These are phyloP conservation scores for Platycheirus rosarum DNA, from an alignment of 2,888 invertebrate genomes.

Conservation along the genomic window DNA sequence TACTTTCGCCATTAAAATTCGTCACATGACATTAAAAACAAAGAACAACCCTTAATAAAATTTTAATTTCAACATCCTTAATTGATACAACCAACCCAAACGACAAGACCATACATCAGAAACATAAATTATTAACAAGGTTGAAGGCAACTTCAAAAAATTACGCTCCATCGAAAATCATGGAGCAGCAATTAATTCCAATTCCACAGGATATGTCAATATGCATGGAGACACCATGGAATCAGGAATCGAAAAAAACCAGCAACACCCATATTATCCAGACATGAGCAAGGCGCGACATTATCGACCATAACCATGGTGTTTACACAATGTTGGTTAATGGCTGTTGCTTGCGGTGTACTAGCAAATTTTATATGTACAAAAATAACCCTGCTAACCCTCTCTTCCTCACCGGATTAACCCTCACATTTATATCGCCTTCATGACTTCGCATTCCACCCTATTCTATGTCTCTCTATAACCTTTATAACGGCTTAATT, in stretches of 20 bases:
- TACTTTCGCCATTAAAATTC: too few relatives aligned
- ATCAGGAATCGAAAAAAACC: neutral
- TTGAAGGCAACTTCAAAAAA: constrained; percentile 19
- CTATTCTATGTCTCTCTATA: constrained; percentile 31
- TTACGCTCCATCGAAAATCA: constrained; percentile 44
- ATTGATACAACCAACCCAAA: constrained; percentile 25
- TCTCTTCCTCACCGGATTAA: constrained; percentile 21
- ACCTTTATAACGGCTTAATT: constrained; percentile 38
- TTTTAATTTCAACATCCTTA: constrained; percentile 36
- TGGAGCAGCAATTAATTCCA: constrained; percentile 57
- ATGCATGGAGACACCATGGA: constrained; percentile 26
- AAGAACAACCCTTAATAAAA: constrained; percentile 22
- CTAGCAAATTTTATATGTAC: constrained; percentile 4
- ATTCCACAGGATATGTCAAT: constrained; percentile 54
- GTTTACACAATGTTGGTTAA: constrained; percentile 44
- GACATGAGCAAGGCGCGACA: constrained; percentile 21
- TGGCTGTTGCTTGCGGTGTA: constrained; percentile 42
- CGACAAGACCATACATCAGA: neutral
- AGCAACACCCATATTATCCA: neutral
- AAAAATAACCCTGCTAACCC: neutral
- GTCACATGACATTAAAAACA: too few relatives aligned
- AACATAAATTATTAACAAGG: constrained; percentile 28
- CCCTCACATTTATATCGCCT: constrained; percentile 26
- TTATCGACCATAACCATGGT: constrained; percentile 41
- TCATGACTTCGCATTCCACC: constrained; percentile 15